Evolutionary conservation across 2,113 vertebrate species (phyloP).

Genomic region (Uropsilus gracilis): DNA sequence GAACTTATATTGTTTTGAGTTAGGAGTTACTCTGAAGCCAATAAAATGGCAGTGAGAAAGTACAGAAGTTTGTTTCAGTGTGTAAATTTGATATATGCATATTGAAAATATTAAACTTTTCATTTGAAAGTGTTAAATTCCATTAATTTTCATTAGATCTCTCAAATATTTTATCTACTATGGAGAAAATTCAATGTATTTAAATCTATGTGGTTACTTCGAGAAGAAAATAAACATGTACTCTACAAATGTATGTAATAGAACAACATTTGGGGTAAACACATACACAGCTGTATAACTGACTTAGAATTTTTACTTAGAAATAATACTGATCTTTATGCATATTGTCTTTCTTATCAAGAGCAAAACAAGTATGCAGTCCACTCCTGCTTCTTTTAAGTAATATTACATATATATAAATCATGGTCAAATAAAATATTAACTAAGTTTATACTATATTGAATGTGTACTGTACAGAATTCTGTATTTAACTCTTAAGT

Average conservation of each 20-base stretch:
- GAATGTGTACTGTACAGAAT: not conserved
- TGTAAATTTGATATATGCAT: not conserved
- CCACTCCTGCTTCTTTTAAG: not conserved
- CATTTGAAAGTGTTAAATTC: not conserved
- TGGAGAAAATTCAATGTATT: not conserved
- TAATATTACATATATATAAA: not conserved
- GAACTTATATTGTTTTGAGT: not conserved
- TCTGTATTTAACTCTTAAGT: not conserved
- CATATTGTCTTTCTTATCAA: no score
- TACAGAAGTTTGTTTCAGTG: not conserved
- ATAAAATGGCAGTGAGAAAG: not conserved
- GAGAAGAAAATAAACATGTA: not conserved
- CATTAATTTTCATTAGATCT: not conserved
- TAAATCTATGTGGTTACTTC: conserved; percentile 12
- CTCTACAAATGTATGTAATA: not conserved
- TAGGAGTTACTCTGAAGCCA: not conserved
- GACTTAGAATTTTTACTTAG: not conserved
- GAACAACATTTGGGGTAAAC: not conserved
- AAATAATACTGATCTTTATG: not conserved
- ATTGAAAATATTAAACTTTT: not conserved
- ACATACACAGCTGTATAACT: not conserved
- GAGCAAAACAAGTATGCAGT: not conserved
- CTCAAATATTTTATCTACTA: not conserved
- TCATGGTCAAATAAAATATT: not conserved
- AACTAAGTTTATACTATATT: not conserved